Evolutionary conservation across 2,888 invertebrate species (phyloP).

Genomic region (Onthophagus sagittarius): DNA sequence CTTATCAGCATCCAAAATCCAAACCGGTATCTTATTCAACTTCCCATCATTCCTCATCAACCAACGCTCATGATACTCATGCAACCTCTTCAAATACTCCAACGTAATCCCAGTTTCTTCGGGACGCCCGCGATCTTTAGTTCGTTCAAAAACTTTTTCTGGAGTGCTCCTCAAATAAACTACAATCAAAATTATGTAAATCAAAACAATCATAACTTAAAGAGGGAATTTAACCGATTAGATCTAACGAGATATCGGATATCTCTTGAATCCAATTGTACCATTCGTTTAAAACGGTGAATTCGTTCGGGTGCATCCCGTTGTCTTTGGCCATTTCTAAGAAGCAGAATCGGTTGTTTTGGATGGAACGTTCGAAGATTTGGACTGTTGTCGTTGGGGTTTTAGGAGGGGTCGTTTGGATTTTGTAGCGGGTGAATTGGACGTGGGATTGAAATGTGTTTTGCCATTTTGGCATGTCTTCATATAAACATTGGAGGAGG

Average conservation of each 20-base stretch:
- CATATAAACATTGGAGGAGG: conserved; percentile 81
- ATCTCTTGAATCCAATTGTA: conserved; percentile 73
- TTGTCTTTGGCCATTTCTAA: conserved; percentile 73
- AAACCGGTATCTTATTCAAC: conserved; percentile 49
- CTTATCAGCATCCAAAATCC: conserved; percentile 65
- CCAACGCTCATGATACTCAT: conserved; percentile 73
- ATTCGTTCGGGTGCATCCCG: conserved; percentile 72
- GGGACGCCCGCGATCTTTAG: conserved; percentile 69
- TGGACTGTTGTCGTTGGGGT: conserved; percentile 66
- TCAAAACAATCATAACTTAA: background rate
- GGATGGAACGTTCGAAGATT: conserved; percentile 85
- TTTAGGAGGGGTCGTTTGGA: conserved; percentile 59
- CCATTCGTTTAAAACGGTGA: conserved; percentile 81
- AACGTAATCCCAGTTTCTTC: conserved; percentile 80
- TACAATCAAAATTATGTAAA: conserved; percentile 47
- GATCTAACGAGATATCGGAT: conserved; percentile 73
- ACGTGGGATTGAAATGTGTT: conserved; percentile 90
- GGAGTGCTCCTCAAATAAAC: conserved; percentile 67
- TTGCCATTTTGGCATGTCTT: conserved; percentile 76
- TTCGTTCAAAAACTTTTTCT: conserved; percentile 65
- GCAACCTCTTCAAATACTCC: conserved; percentile 76
- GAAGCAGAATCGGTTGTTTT: conserved; percentile 69
- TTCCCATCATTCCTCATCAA: conserved; percentile 50
- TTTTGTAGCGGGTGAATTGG: conserved; percentile 81
- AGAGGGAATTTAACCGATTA: conserved; percentile 65